Percentiles rank a stretch among this genome's conserved stretches.
These are phyloP conservation scores for Aphaenogaster ashmeadi DNA, from an alignment of 1,140 invertebrate genomes.

Conservation along the genomic window DNA sequence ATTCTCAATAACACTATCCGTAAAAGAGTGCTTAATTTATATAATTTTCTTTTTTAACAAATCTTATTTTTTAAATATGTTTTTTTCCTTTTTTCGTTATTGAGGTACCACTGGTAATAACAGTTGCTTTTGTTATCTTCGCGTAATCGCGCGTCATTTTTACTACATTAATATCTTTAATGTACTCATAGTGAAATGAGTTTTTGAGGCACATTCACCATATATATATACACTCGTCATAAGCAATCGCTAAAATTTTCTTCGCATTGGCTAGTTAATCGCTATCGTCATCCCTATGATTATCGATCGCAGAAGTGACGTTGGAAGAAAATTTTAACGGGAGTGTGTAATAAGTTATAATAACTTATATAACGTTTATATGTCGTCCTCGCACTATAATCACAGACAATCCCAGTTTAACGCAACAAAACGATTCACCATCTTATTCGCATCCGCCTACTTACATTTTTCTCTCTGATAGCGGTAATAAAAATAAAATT, in stretches of 20 bases:
- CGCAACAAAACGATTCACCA: slow-evolving; percentile 42
- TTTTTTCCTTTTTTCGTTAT: not conserved
- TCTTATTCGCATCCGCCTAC: slow-evolving; percentile 4
- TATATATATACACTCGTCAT: slow-evolving; percentile 40
- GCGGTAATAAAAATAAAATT: slow-evolving; percentile 64
- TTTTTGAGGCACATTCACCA: slow-evolving; percentile 63
- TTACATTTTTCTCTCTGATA: slow-evolving; percentile 6
- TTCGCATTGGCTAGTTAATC: slow-evolving; percentile 34
- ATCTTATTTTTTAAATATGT: slow-evolving; percentile 41
- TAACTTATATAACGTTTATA: slow-evolving; percentile 39
- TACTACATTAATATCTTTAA: slow-evolving; percentile 49
- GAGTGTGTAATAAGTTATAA: slow-evolving; percentile 37
- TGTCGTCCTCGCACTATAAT: slow-evolving; percentile 37
- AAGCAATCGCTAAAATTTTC: slow-evolving; percentile 60
- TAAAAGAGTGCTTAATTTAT: slow-evolving; percentile 27
- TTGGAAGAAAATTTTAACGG: slow-evolving; percentile 53
- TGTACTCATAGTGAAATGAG: slow-evolving; percentile 55
- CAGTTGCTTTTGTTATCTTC: slow-evolving; percentile 28
- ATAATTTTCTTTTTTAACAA: slow-evolving; percentile 44
- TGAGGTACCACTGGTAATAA: slow-evolving; percentile 42
- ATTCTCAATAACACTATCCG: slow-evolving; percentile 7
- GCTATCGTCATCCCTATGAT: not conserved
- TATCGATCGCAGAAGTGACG: slow-evolving; percentile 8
- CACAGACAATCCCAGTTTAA: slow-evolving; percentile 56
- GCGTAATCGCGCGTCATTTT: slow-evolving; percentile 47